These are phyloP conservation scores for Hyperoplus lanceolatus DNA, from an alignment of 2,797 vertebrate genomes.

Conservation along the genomic window DNA sequence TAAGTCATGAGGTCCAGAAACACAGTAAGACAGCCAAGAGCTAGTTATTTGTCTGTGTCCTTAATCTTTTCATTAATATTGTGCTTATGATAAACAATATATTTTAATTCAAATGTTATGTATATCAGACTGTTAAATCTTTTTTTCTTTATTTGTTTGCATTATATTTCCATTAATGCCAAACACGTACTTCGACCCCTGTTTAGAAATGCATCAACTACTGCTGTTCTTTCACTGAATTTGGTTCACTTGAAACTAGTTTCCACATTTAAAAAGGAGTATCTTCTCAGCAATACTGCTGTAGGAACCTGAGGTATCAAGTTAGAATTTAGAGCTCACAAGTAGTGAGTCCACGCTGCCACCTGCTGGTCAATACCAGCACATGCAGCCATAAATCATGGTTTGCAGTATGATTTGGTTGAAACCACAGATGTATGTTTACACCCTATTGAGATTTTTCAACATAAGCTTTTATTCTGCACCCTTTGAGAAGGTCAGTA, in stretches of 20 bases:
- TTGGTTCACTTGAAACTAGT: slow-evolving; percentile 59
- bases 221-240: slow-evolving; percentile 64
- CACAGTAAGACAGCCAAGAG: slow-evolving; percentile 66
- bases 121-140: slow-evolving; percentile 30
- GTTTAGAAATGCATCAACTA: slow-evolving; percentile 79
- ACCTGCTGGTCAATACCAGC: slow-evolving; percentile 83
- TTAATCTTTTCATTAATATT: slow-evolving; percentile 48
- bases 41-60: slow-evolving; percentile 49
- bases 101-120: slow-evolving; percentile 39
- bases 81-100: slow-evolving; percentile 24
- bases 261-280: slow-evolving; percentile 49
- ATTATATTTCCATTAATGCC: slow-evolving; percentile 42
- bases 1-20: slow-evolving; percentile 81
- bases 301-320: slow-evolving; percentile 60
- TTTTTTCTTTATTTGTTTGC: slow-evolving; percentile 44
- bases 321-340: slow-evolving; percentile 57
- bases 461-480: slow-evolving; percentile 38
- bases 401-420: slow-evolving; percentile 68
- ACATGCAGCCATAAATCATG: slow-evolving; percentile 73
- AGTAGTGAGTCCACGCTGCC: slow-evolving; percentile 82
- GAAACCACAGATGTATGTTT: slow-evolving; percentile 69
- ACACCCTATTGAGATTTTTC: slow-evolving; percentile 57
- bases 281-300: slow-evolving; percentile 70
- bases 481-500: slow-evolving; percentile 55
- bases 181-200: slow-evolving; percentile 83